A percentile compares a stretch with the other conserved stretches of the same genome.
Evolutionary conservation across 2,888 invertebrate genomes (phyloP).

Genomic region (Teleogryllus oceanicus): DNA sequence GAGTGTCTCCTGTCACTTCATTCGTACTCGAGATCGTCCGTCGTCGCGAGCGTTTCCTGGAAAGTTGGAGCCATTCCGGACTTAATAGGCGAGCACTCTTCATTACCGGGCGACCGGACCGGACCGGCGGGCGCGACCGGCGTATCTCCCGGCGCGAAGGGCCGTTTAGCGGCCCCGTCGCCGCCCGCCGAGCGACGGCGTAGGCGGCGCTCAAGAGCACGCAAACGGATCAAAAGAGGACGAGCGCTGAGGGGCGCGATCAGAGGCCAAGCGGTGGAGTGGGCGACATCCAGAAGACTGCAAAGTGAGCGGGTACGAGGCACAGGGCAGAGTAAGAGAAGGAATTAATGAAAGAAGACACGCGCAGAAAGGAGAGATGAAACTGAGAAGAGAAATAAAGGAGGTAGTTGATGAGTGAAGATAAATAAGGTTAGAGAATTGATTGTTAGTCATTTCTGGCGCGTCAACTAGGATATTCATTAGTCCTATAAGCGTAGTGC

Average conservation of each 20-base stretch:
- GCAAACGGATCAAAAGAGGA: no score
- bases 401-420: background rate
- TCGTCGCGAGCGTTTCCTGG: background rate
- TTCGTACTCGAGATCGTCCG: background rate
- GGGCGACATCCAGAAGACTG: background rate
- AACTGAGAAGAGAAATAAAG: background rate
- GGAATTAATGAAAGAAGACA: background rate
- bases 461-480: no score
- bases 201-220: no score
- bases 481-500: no score
- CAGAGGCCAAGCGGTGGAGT: no score
- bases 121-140: no score
- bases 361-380: background rate
- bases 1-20: background rate
- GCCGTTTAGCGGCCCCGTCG: no score
- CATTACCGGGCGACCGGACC: background rate
- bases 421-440: background rate
- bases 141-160: no score
- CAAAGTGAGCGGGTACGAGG: background rate
- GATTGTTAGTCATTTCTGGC: background rate
- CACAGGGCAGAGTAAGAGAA: background rate
- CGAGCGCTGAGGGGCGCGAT: no score
- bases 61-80: background rate
- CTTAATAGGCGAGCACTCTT: background rate
- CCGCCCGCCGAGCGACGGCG: no score